Evolutionary conservation across 2,113 vertebrate species (phyloP).

Genomic region (Labrus mixtus): DNA sequence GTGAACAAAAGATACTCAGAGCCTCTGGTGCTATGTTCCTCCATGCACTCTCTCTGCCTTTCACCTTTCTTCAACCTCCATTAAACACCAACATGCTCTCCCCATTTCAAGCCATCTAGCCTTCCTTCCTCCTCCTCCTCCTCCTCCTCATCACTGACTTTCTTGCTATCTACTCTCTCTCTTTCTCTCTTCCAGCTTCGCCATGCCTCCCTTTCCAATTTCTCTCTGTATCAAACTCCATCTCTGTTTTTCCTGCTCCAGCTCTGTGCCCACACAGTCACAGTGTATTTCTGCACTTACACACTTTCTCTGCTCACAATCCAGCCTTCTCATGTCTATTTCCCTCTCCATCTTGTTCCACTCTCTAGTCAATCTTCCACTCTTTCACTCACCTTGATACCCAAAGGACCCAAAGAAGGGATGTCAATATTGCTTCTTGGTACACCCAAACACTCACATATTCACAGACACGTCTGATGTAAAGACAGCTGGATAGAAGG

Average conservation of each 20-base stretch:
- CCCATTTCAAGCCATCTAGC: conserved; percentile 31
- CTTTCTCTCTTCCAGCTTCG: conserved; percentile 15
- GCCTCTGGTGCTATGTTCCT: conserved; percentile 52
- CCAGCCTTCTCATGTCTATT: conserved; percentile 52
- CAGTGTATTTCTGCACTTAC: conserved; percentile 30
- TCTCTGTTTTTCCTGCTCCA: conserved; percentile 48
- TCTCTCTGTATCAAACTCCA: conserved; percentile 49
- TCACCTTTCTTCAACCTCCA: conserved; percentile 72
- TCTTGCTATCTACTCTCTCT: conserved; percentile 37
- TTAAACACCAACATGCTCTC: conserved; percentile 66
- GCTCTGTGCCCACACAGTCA: conserved; percentile 46
- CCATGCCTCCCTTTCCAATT: conserved; percentile 53
- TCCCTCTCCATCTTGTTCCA: conserved; percentile 47
- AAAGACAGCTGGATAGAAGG: conserved; percentile 4
- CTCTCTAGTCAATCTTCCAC: conserved; percentile 52
- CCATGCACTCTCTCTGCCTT: conserved; percentile 43
- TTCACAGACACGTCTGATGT: background rate
- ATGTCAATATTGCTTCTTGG: conserved; percentile 57
- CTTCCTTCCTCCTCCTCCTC: conserved; percentile 37
- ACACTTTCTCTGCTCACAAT: conserved; percentile 34
- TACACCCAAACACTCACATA: background rate
- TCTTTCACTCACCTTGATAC: conserved; percentile 47
- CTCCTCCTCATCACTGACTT: conserved; percentile 35
- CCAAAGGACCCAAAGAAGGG: conserved; percentile 20
- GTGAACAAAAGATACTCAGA: conserved; percentile 64